Evolutionary conservation across 1,140 invertebrate genomes (phyloP).

Genomic region (Meloidogyne chitwoodi): DNA sequence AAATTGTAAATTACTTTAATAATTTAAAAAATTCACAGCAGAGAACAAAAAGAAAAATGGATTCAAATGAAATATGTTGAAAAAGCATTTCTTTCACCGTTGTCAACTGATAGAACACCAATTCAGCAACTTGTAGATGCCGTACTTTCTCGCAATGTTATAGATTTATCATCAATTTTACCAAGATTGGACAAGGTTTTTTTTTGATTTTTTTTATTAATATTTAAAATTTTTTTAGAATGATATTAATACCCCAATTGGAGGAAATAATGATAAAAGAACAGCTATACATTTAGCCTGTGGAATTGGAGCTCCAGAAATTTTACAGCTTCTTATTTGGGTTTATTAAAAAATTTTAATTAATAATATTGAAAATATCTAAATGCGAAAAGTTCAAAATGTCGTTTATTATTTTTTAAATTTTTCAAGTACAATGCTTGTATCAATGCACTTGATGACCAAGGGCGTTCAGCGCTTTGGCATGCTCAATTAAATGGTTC

Average conservation of each 20-base stretch:
- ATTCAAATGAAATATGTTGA: slow-evolving; percentile 81
- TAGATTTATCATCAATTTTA: slow-evolving; percentile 24
- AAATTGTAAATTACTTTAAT: background rate
- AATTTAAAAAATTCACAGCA: slow-evolving; percentile 31
- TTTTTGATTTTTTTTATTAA: background rate
- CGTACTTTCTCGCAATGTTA: slow-evolving; percentile 28
- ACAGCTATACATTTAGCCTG: slow-evolving; percentile 33
- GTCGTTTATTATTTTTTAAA: too few species aligned
- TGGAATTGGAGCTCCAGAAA: slow-evolving; percentile 28
- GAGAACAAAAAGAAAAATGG: slow-evolving; percentile 79
- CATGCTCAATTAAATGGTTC: slow-evolving; percentile 27
- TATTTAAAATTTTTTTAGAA: slow-evolving; percentile 7
- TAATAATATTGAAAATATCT: too few species aligned
- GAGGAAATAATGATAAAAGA: slow-evolving; percentile 3
- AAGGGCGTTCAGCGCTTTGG: slow-evolving; percentile 23
- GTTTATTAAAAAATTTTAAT: slow-evolving; percentile 20
- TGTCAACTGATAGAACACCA: slow-evolving; percentile 59
- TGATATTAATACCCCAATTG: slow-evolving; percentile 16
- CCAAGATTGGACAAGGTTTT: slow-evolving; percentile 33
- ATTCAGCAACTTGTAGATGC: slow-evolving; percentile 31
- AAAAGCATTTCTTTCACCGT: slow-evolving; percentile 73
- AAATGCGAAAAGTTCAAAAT: too few species aligned
- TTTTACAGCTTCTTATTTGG: slow-evolving; percentile 33
- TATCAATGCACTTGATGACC: slow-evolving; percentile 23
- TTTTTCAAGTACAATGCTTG: slow-evolving; percentile 25